Evolutionary conservation across 1,140 invertebrate genomes (phyloP).

Genomic region (Apis mellifera): Amel_HAv3.1 CM009932.2:14040001-14040500

Average conservation of each 20-base stretch:
- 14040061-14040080: neutral
- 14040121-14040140: neutral
- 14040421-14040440: conserved; percentile 15
- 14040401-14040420: conserved; percentile 41
- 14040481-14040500: neutral
- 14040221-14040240: conserved; percentile 76
- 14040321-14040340: conserved; percentile 11
- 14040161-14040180: neutral
- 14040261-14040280: conserved; percentile 70
- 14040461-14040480: neutral
- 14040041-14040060: neutral
- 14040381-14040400: conserved; percentile 38
- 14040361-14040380: conserved; percentile 26
- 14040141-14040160: neutral
- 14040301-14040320: conserved; percentile 54
- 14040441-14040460: conserved; percentile 32
- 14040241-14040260: conserved; percentile 75
- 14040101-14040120: neutral
- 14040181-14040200: conserved; percentile 51
- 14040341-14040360: conserved; percentile 12
- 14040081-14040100: neutral
- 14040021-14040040: neutral
- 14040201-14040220: conserved; percentile 75
- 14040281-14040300: conserved; percentile 71
- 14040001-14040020: conserved; percentile 28